phyloP scores from a whole-genome alignment of 2,888 invertebrate genomes.

The Caenorhabditis doughertyi region DNA sequence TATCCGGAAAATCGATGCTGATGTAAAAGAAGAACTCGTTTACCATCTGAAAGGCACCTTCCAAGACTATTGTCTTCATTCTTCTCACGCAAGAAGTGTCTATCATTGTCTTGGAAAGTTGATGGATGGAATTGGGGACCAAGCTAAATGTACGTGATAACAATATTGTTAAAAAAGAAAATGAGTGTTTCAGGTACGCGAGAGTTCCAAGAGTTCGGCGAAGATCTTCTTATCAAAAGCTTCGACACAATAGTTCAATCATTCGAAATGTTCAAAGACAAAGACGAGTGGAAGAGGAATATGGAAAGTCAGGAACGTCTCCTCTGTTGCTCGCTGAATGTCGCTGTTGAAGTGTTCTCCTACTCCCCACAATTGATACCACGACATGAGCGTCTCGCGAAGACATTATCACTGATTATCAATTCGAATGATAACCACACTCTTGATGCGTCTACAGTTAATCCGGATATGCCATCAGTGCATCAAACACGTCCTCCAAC shows the following conservation, averaged over 20 bases:
- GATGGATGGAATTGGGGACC: conserved; percentile 62
- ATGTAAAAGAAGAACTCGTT: conserved; percentile 2
- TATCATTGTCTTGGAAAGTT: conserved; percentile 51
- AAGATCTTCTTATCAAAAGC: conserved; percentile 34
- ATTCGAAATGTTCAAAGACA: conserved; percentile 54
- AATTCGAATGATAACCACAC: conserved; percentile 23
- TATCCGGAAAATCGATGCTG: conserved; percentile 13
- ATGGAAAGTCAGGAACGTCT: conserved; percentile 42
- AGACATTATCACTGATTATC: conserved; percentile 53
- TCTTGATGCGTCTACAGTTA: conserved; percentile 4
- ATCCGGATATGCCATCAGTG: conserved; percentile 57
- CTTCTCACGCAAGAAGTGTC: conserved; percentile 45
- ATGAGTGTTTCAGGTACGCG: too few relatives aligned
- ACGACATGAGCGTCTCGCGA: conserved; percentile 52
- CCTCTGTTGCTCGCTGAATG: conserved; percentile 30
- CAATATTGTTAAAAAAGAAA: too few relatives aligned
- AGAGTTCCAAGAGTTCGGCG: conserved; percentile 29
- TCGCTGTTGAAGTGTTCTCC: conserved; percentile 46
- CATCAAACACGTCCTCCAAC: conserved; percentile 48
- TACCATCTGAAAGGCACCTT: conserved; percentile 20
- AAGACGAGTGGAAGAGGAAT: conserved; percentile 43
- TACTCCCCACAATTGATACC: conserved; percentile 49
- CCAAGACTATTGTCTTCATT: conserved; percentile 25
- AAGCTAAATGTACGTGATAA: too few relatives aligned
- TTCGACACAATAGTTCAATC: conserved; percentile 59